Conservation (phyloP, 2,113 vertebrate species). For the Paradoxurus hermaphroditus region DNA sequence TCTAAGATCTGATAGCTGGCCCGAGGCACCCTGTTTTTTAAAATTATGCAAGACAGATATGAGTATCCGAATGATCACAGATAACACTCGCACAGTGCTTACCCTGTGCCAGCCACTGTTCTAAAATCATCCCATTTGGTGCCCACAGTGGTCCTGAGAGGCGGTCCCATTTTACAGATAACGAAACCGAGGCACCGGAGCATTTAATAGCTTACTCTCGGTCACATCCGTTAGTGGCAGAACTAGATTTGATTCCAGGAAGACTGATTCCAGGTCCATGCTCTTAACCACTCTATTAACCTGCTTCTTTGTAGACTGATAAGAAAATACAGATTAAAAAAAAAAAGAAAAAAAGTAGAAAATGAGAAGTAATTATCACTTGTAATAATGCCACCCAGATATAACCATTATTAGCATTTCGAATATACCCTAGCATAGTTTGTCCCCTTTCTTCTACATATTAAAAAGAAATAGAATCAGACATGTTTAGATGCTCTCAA, state of each 20-base stretch:
- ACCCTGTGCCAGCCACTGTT: neutral
- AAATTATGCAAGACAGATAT: neutral
- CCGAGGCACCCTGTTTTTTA: neutral
- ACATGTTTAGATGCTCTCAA: neutral
- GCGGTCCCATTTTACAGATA: neutral
- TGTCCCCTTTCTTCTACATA: neutral
- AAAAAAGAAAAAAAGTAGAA: slow-evolving; percentile 10
- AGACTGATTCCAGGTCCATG: neutral
- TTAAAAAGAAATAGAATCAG: neutral
- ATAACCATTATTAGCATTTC: neutral
- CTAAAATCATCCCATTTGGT: neutral
- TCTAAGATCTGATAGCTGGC: neutral
- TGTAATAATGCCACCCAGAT: neutral
- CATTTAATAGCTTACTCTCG: neutral
- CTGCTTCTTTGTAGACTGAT: neutral
- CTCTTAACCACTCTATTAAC: neutral
- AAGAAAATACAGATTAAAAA: neutral
- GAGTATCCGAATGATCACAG: slow-evolving; percentile 25
- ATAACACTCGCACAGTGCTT: neutral
- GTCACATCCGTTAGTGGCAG: neutral
- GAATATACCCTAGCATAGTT: neutral
- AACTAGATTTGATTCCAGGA: neutral
- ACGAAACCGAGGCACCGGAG: neutral
- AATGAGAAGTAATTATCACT: neutral
- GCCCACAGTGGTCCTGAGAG: neutral